A percentile compares a stretch with the other conserved stretches of the same genome.
Evolutionary conservation across 2,113 vertebrate species (phyloP).

Genomic region (Pseudonaja textilis): DNA sequence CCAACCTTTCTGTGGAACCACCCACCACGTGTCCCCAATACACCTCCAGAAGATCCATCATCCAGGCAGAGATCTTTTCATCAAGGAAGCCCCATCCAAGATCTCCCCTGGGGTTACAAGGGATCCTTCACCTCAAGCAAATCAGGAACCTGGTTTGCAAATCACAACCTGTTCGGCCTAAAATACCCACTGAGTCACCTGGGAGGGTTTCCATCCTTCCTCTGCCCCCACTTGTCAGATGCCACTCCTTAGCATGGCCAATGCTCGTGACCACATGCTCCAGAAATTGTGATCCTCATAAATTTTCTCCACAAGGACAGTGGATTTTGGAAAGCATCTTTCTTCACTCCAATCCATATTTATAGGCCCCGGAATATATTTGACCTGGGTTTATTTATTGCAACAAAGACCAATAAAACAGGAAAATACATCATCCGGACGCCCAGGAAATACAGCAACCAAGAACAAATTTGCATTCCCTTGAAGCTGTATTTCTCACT

Average conservation of each 20-base stretch:
- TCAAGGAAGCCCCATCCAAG: neutral
- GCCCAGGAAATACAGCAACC: slow-evolving; percentile 29
- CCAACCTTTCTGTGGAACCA: neutral
- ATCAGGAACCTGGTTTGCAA: neutral
- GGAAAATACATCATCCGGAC: slow-evolving; percentile 45
- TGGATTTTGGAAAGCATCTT: slow-evolving; percentile 48
- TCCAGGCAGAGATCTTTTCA: neutral
- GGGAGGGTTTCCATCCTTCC: neutral
- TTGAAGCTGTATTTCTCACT: slow-evolving; percentile 28
- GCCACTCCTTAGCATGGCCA: neutral
- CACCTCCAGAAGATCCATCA: neutral
- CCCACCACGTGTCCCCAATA: neutral
- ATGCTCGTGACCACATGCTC: neutral
- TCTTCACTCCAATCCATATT: slow-evolving; percentile 61
- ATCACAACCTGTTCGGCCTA: neutral
- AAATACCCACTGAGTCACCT: neutral
- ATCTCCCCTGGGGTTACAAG: neutral
- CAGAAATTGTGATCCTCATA: slow-evolving; percentile 33
- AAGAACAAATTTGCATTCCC: slow-evolving; percentile 57
- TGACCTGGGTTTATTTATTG: slow-evolving; percentile 61
- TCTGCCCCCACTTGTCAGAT: neutral
- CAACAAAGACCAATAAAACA: slow-evolving; percentile 58
- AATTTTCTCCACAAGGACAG: slow-evolving; percentile 47
- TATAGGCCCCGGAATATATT: slow-evolving; percentile 51
- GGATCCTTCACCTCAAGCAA: neutral